Evolutionary conservation across 2,888 invertebrate genomes (phyloP).

Genomic region (Catocala sponsa): DNA sequence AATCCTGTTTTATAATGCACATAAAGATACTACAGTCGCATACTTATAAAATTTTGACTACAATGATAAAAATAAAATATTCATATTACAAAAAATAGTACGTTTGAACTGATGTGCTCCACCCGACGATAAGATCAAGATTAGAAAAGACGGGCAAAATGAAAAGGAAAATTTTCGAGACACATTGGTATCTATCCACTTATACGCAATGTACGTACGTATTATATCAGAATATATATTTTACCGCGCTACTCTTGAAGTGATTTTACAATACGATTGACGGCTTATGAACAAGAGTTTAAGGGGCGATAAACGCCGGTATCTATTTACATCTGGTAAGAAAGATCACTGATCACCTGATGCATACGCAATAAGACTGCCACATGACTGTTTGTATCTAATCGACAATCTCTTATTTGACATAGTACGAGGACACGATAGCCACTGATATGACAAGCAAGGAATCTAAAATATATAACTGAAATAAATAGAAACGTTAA

Average conservation of each 20-base stretch:
- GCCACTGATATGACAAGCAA: constrained; percentile 26
- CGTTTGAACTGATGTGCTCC: constrained; percentile 6
- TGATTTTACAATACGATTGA: constrained; percentile 56
- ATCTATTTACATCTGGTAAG: constrained; percentile 54
- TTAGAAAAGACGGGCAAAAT: not conserved
- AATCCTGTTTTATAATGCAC: not conserved
- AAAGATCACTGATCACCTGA: constrained; percentile 70
- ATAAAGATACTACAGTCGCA: not conserved
- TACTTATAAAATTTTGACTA: not conserved
- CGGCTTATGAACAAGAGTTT: constrained; percentile 50
- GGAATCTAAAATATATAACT: constrained; percentile 9
- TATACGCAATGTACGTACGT: constrained; percentile 2
- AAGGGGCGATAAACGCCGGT: constrained; percentile 50
- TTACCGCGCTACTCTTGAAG: constrained; percentile 46
- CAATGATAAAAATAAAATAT: not conserved
- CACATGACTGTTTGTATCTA: constrained; percentile 69
- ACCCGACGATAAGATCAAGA: constrained; percentile 4
- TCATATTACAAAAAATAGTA: not conserved
- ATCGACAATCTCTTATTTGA: constrained; percentile 55
- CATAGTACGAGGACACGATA: constrained; percentile 45
- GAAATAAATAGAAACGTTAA: constrained; percentile 12
- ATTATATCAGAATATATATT: constrained; percentile 29
- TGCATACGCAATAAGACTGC: constrained; percentile 58
- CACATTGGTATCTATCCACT: constrained; percentile 11
- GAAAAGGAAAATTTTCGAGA: constrained; percentile 25